These are phyloP conservation scores for Bactericera cockerelli DNA, from an alignment of 1,140 invertebrate genomes.

Conservation along the genomic window DNA sequence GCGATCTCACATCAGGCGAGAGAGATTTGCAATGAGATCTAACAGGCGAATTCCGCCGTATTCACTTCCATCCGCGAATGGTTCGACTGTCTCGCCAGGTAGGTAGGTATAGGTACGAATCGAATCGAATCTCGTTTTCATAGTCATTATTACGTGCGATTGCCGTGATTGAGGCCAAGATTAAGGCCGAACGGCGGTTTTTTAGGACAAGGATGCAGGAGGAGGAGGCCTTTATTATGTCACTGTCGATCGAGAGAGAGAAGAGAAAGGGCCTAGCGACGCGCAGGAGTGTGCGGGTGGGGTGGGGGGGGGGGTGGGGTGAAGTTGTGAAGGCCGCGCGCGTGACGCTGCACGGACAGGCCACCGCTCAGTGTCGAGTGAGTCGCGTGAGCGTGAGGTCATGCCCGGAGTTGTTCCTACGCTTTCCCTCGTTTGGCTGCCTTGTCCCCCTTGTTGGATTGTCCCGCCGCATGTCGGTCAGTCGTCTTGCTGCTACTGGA, in stretches of 20 bases:
- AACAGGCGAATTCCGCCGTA: no score
- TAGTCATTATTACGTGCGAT: no score
- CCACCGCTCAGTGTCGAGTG: constrained; percentile 4
- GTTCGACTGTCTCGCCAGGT: no score
- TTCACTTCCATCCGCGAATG: no score
- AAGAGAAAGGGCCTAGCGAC: constrained; percentile 8
- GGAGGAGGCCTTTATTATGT: constrained; percentile 8
- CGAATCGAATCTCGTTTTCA: neutral
- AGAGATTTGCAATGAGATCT: no score
- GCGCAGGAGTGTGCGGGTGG: neutral
- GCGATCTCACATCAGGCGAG: no score
- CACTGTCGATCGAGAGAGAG: neutral
- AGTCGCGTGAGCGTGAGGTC: constrained; percentile 1
- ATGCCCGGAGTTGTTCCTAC: neutral
- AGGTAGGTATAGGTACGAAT: no score
- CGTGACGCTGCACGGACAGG: neutral
- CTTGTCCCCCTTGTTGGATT: constrained; percentile 3
- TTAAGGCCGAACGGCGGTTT: neutral
- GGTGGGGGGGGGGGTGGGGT: constrained; percentile 2
- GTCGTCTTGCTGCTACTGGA: neutral
- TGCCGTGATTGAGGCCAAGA: constrained; percentile 7
- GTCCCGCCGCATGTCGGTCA: neutral
- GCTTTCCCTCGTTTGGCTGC: constrained; percentile 1
- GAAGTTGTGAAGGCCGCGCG: constrained; percentile 1
- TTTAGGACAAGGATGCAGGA: neutral